These are phyloP conservation scores for Ryuthela nishihirai DNA, from an alignment of 2,888 invertebrate genomes.

Conservation along the genomic window DNA sequence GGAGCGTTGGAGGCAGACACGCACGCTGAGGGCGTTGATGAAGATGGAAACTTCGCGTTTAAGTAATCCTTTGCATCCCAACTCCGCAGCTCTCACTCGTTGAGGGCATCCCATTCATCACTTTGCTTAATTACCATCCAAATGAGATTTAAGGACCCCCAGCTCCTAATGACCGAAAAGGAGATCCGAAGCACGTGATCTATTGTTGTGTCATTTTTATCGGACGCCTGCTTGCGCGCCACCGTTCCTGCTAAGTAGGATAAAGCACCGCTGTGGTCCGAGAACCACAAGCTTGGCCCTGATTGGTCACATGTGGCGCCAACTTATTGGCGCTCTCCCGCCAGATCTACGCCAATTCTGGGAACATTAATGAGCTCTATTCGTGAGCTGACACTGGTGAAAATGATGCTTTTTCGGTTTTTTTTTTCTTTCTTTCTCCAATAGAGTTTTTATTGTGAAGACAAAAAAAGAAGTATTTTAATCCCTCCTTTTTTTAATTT, in stretches of 20 bases:
- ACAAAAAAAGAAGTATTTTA: too few species aligned
- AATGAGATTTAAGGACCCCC: conserved; percentile 36
- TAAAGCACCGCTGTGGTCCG: conserved; percentile 30
- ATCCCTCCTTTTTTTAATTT: too few species aligned
- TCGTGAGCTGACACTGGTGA: too few species aligned
- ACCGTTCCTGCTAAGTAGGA: conserved; percentile 31
- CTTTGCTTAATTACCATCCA: conserved; percentile 31
- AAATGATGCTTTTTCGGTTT: too few species aligned
- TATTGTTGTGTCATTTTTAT: conserved; percentile 36
- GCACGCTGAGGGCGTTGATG: too few species aligned
- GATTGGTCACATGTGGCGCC: neutral
- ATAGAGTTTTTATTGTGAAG: too few species aligned
- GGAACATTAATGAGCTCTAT: too few species aligned
- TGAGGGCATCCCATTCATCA: neutral
- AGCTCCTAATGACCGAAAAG: conserved; percentile 29
- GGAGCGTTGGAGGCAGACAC: too few species aligned
- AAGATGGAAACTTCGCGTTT: too few species aligned
- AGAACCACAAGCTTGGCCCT: conserved; percentile 18
- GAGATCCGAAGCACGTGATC: conserved; percentile 15
- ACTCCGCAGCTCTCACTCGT: neutral
- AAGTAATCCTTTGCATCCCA: too few species aligned
- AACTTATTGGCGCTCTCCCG: neutral
- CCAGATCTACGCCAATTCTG: conserved; percentile 7
- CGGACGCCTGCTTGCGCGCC: conserved; percentile 5
- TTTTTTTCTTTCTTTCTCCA: too few species aligned